Conservation (phyloP, 2,888 invertebrate genomes). For the Nesidiocoris tenuis region DNA sequence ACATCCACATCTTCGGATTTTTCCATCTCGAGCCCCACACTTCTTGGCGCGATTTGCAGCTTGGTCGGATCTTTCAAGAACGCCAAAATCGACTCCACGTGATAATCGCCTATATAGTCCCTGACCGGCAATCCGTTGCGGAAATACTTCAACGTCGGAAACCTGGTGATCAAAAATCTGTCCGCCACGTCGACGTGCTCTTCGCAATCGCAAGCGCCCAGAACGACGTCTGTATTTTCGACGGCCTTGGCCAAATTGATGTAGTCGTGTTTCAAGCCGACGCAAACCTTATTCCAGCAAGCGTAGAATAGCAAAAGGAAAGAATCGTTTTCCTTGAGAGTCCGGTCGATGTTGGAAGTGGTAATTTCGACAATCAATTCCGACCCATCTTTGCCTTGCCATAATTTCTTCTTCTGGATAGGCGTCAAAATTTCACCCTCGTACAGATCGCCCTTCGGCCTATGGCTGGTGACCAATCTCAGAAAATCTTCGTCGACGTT, state of each 20-base stretch:
- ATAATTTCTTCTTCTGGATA: conserved; percentile 20
- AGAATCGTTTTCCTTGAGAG: conserved; percentile 10
- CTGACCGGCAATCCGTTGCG: conserved; percentile 15
- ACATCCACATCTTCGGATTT: background rate
- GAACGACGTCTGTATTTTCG: conserved; percentile 23
- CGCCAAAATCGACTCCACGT: conserved; percentile 20
- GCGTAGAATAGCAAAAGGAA: conserved; percentile 36
- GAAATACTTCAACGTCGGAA: conserved; percentile 36
- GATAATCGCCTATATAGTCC: conserved; percentile 25
- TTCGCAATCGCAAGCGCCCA: conserved; percentile 37
- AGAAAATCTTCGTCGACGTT: conserved; percentile 13
- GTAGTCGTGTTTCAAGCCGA: conserved; percentile 28
- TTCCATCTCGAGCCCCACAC: background rate
- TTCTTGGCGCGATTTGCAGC: background rate
- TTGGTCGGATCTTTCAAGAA: conserved; percentile 33
- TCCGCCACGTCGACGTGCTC: conserved; percentile 39
- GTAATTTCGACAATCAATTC: conserved; percentile 28
- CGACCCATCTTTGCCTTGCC: conserved; percentile 15
- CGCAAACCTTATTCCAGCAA: conserved; percentile 35
- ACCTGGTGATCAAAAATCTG: conserved; percentile 18
- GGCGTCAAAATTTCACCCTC: conserved; percentile 9
- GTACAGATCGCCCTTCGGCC: conserved; percentile 9
- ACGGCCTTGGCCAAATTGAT: conserved; percentile 25
- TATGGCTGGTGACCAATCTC: conserved; percentile 1
- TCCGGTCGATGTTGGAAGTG: conserved; percentile 7